phyloP scores from a whole-genome alignment of 2,888 invertebrate genomes.

The Cheilosia soror region DNA sequence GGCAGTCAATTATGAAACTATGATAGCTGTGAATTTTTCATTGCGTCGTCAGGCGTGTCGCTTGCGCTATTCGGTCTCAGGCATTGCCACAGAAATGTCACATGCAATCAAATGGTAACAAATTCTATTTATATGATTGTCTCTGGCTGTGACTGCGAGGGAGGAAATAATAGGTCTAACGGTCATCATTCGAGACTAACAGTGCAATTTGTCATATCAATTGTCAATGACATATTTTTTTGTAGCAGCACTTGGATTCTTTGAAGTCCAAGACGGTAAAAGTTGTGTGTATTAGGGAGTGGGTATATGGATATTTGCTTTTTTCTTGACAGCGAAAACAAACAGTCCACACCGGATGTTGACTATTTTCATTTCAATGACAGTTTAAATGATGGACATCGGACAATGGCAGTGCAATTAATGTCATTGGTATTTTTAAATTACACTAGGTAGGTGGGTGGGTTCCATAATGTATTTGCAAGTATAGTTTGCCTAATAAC shows the following conservation, averaged over 20 bases:
- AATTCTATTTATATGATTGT: conserved; percentile 10
- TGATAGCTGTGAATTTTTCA: conserved; percentile 50
- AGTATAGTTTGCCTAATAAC: background rate
- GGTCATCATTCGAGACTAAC: conserved; percentile 32
- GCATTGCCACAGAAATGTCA: conserved; percentile 60
- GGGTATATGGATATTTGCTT: conserved; percentile 2
- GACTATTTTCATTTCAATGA: conserved; percentile 35
- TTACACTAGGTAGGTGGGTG: conserved; percentile 3
- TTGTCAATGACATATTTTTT: conserved; percentile 60
- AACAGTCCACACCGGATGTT: conserved; percentile 65
- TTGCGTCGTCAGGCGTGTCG: background rate
- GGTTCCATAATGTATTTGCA: background rate
- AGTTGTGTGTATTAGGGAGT: background rate
- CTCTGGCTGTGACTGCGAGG: background rate
- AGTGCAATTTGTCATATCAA: conserved; percentile 65
- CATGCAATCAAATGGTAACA: conserved; percentile 44
- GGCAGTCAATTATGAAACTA: conserved; percentile 33
- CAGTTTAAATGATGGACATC: conserved; percentile 25
- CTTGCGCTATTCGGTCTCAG: background rate
- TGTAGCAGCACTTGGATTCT: conserved; percentile 36
- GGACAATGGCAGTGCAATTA: conserved; percentile 41
- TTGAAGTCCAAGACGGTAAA: conserved; percentile 47
- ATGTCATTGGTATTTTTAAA: conserved; percentile 59
- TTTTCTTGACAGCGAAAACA: conserved; percentile 59
- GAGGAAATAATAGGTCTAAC: conserved; percentile 42